Conservation (phyloP, 64 coral and sea anemone genomes). For the Montipora capricornis region DNA sequence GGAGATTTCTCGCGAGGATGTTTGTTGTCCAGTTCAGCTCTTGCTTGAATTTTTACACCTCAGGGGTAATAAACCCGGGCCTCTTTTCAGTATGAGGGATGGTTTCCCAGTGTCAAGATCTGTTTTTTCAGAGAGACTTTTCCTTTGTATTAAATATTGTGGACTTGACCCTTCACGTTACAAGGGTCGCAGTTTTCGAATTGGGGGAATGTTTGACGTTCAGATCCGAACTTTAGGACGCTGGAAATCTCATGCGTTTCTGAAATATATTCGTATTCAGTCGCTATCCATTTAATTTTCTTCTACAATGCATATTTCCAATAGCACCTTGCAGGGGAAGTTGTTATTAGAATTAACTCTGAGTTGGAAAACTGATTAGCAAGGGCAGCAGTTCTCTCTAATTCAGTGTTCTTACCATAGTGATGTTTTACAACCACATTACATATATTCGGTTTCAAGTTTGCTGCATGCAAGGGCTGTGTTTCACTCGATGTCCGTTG, state of each 20-base stretch:
- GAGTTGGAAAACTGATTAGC: conserved; percentile 51
- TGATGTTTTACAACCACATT: conserved; percentile 18
- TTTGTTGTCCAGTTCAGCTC: conserved; percentile 53
- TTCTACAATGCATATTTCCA: conserved; percentile 1
- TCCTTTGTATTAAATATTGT: conserved; percentile 41
- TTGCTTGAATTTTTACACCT: conserved; percentile 48
- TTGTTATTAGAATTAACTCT: conserved; percentile 46
- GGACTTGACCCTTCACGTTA: conserved; percentile 56
- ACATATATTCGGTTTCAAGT: not conserved
- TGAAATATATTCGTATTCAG: conserved; percentile 51
- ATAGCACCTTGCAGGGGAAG: conserved; percentile 46
- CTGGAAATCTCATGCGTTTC: conserved; percentile 67
- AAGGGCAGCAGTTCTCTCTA: conserved; percentile 59
- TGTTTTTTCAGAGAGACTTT: conserved; percentile 51
- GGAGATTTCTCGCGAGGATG: conserved; percentile 18
- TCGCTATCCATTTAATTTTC: conserved; percentile 47
- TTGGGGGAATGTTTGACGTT: conserved; percentile 48
- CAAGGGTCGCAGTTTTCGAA: conserved; percentile 61
- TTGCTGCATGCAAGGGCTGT: conserved; percentile 17
- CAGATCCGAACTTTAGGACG: conserved; percentile 56
- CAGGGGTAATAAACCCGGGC: conserved; percentile 43
- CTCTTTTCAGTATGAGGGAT: conserved; percentile 49
- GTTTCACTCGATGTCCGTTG: not conserved
- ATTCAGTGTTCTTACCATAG: conserved; percentile 21
- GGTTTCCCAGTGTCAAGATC: conserved; percentile 44